A percentile compares a stretch with the other conserved stretches of the same genome.
These are phyloP conservation scores for Platorchestia sp. DNA, from an alignment of 1,140 invertebrate species.

Conservation along the genomic window DNA sequence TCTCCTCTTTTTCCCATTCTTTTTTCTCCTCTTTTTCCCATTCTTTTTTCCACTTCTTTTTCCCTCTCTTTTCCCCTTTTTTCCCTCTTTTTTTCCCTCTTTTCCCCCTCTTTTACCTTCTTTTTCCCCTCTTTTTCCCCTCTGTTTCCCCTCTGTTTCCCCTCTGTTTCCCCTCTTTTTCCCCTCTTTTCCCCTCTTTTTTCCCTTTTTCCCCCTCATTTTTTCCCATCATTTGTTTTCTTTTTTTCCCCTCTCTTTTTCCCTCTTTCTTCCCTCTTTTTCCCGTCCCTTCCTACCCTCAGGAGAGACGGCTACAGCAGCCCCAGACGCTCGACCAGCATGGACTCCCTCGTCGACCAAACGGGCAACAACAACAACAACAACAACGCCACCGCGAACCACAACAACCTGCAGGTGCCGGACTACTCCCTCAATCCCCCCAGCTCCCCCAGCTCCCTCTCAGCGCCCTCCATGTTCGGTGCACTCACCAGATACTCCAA, in stretches of 20 bases:
- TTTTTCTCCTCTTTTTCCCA: too few relatives aligned
- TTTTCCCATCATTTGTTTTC: too few relatives aligned
- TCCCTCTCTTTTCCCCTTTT: too few relatives aligned
- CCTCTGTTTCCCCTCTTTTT: too few relatives aligned
- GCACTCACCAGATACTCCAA: neutral
- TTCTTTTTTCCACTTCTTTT: too few relatives aligned
- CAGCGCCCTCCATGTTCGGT: neutral
- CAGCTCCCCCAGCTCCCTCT: constrained; percentile 37
- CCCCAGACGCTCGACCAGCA: constrained; percentile 68
- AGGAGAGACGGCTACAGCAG: constrained; percentile 61
- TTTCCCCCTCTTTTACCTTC: too few relatives aligned
- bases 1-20: too few relatives aligned
- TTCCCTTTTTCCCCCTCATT: too few relatives aligned
- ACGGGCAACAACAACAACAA: constrained; percentile 57
- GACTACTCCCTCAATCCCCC: neutral
- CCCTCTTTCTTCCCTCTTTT: neutral
- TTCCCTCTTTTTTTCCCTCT: too few relatives aligned
- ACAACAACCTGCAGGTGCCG: constrained; percentile 29
- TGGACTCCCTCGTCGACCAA: constrained; percentile 69
- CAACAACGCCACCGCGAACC: constrained; percentile 52
- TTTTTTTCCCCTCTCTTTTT: neutral
- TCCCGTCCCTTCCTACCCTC: neutral
- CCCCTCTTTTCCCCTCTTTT: too few relatives aligned
- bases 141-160: too few relatives aligned
- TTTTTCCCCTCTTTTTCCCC: too few relatives aligned